Evolutionary conservation across 2,797 vertebrate species (phyloP).

Genomic region (Clarias platycephalus): DNA sequence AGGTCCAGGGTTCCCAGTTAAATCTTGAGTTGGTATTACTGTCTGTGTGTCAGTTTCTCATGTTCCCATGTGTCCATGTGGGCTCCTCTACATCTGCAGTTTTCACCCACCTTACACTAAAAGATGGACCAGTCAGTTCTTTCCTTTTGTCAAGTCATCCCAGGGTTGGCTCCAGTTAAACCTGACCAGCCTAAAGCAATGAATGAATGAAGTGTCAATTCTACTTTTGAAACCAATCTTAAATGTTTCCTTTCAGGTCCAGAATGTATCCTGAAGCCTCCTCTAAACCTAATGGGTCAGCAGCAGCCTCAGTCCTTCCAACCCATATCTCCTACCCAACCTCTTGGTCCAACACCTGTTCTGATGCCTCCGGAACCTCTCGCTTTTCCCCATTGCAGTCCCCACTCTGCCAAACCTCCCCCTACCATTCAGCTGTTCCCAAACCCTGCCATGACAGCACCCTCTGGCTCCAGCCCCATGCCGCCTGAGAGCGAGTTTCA

Average conservation of each 20-base stretch:
- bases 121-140: not conserved
- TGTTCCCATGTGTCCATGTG: not conserved
- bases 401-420: conserved; percentile 63
- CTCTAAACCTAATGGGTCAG: conserved; percentile 77
- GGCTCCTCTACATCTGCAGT: not conserved
- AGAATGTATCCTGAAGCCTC: conserved; percentile 73
- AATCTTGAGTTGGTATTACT: not conserved
- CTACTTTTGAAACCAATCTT: not conserved
- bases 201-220: not conserved
- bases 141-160: not conserved
- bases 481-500: conserved; percentile 80
- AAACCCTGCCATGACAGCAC: conserved; percentile 63
- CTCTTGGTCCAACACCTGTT: conserved; percentile 68
- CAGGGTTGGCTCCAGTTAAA: not conserved
- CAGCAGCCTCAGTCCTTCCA: conserved; percentile 72
- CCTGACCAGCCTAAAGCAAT: not conserved
- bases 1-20: not conserved
- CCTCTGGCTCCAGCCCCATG: conserved; percentile 70
- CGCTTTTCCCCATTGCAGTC: conserved; percentile 65
- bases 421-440: conserved; percentile 68
- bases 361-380: conserved; percentile 60
- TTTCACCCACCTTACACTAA: not conserved
- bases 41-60: not conserved
- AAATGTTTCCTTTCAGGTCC: conserved; percentile 62
- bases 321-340: conserved; percentile 68